These are phyloP conservation scores for Drosophila malerkotliana DNA, from an alignment of 1,140 invertebrate species.

Conservation along the genomic window DNA sequence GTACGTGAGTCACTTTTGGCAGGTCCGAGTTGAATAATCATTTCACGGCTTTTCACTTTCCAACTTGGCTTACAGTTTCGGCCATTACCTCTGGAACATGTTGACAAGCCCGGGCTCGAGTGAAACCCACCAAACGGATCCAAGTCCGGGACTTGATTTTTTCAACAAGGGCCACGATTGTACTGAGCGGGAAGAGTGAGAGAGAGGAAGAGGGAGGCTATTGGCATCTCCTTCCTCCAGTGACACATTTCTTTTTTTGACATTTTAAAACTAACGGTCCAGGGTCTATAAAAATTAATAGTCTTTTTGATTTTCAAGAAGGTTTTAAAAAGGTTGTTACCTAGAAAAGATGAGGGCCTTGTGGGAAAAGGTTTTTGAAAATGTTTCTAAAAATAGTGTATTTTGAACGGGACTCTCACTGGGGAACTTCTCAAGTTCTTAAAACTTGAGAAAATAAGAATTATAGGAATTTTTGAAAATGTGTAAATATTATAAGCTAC, in stretches of 20 bases:
- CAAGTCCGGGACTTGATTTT: conserved; percentile 8
- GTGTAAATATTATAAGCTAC: no score
- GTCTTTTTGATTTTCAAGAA: conserved; percentile 5
- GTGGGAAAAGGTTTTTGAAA: no score
- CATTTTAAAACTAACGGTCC: neutral
- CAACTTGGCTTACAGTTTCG: conserved; percentile 4
- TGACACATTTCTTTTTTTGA: conserved; percentile 17
- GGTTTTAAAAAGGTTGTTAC: neutral
- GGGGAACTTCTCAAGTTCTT: no score
- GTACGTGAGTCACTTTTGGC: conserved; percentile 29
- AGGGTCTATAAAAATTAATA: conserved; percentile 2
- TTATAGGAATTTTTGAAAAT: no score
- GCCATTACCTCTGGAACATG: neutral
- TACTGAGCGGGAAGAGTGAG: neutral
- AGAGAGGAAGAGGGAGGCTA: neutral
- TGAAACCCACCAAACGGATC: conserved; percentile 38
- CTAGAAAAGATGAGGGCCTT: neutral
- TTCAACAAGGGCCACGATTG: conserved; percentile 34
- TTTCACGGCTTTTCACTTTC: conserved; percentile 61
- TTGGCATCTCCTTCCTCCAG: neutral
- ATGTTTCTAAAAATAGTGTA: no score
- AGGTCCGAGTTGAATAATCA: neutral
- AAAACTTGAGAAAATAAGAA: no score
- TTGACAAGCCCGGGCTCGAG: conserved; percentile 4
- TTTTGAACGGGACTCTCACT: no score